Conservation (phyloP, 2,888 invertebrate species). For the Adelphocoris suturalis region DNA sequence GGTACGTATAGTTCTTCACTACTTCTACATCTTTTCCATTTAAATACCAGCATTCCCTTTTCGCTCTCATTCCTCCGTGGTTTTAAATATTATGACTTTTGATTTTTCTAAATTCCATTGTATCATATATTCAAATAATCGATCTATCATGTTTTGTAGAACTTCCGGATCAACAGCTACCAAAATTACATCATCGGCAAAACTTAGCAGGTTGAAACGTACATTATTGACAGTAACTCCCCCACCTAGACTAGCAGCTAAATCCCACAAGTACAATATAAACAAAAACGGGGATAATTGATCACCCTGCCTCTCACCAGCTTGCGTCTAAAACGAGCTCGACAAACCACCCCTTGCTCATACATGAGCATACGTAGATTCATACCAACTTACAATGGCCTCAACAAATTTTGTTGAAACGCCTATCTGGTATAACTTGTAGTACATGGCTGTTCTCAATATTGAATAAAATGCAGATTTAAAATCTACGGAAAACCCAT, state of each 20-base stretch:
- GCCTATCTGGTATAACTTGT: not conserved
- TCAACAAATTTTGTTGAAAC: not conserved
- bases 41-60: not conserved
- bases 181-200: not conserved
- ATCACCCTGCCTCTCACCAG: not conserved
- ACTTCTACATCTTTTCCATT: not conserved
- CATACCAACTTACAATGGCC: not conserved
- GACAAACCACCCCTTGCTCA: not conserved
- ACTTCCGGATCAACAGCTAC: not conserved
- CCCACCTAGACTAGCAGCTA: not conserved
- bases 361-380: not conserved
- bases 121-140: not conserved
- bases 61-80: not conserved
- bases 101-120: not conserved
- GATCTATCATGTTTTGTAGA: not conserved
- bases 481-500: conserved; percentile 41
- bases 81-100: not conserved
- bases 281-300: not conserved
- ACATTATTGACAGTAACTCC: not conserved
- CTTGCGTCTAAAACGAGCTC: not conserved
- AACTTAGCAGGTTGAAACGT: not conserved
- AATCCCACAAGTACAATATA: not conserved
- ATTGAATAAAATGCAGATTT: not conserved
- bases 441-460: not conserved
- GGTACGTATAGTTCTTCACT: not conserved